These are phyloP conservation scores for Falcaria lacertinaria DNA, from an alignment of 2,888 invertebrate species.

Conservation along the genomic window DNA sequence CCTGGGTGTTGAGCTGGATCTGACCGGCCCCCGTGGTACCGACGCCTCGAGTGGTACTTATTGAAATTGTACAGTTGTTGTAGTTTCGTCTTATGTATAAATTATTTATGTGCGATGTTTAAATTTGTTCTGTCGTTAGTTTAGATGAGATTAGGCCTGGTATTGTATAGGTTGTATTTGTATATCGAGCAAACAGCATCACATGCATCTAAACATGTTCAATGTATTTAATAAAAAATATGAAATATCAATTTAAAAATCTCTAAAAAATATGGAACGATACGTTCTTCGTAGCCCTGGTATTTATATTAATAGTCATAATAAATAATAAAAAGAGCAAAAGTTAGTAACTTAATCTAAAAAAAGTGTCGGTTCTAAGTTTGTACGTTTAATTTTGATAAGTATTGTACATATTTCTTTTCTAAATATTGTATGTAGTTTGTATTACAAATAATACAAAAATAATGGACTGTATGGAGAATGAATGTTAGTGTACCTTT, in stretches of 20 bases:
- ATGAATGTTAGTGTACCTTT: constrained; percentile 10
- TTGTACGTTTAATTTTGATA: constrained; percentile 13
- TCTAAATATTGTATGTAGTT: constrained; percentile 40
- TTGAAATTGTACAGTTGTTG: constrained; percentile 2
- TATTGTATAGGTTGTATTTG: constrained; percentile 20
- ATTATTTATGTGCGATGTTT: constrained; percentile 3
- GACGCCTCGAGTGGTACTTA: not conserved
- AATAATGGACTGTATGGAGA: constrained; percentile 28
- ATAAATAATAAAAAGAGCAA: not conserved
- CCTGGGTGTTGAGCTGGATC: no score
- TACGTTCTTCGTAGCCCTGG: not conserved
- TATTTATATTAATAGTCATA: not conserved
- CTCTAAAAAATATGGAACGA: not conserved
- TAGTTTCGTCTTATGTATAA: not conserved
- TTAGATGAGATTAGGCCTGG: constrained; percentile 21
- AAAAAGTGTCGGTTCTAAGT: constrained; percentile 10
- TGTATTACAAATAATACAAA: constrained; percentile 31
- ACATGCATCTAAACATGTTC: constrained; percentile 23
- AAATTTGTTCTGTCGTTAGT: not conserved
- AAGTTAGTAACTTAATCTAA: not conserved
- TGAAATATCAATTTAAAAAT: not conserved
- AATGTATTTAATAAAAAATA: constrained; percentile 1
- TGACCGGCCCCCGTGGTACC: not conserved
- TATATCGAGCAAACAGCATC: constrained; percentile 26
- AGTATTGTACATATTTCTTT: constrained; percentile 48